phyloP scores from a whole-genome alignment of 2,888 invertebrate species.

The Dusona sp. region DNA sequence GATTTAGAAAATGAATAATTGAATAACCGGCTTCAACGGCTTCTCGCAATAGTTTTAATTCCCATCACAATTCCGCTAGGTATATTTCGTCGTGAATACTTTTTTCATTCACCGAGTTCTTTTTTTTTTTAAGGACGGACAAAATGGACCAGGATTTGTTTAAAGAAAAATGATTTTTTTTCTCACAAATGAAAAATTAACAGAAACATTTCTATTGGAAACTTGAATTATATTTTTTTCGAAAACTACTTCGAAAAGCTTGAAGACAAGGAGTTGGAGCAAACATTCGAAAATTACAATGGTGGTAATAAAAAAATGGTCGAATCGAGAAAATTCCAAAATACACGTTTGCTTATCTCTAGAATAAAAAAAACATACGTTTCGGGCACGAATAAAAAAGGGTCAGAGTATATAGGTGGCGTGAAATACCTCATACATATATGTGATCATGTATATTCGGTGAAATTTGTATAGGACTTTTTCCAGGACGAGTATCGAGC shows the following conservation, averaged over 20 bases:
- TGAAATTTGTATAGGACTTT: slow-evolving; percentile 25
- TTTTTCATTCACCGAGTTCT: no score
- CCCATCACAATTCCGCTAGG: background rate
- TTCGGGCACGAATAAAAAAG: background rate
- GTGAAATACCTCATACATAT: background rate
- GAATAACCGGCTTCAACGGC: background rate
- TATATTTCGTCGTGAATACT: no score
- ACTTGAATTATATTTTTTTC: background rate
- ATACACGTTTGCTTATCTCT: background rate
- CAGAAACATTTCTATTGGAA: background rate
- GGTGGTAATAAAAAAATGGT: background rate
- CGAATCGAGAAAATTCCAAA: background rate
- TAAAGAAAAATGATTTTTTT: no score
- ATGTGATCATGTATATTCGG: background rate
- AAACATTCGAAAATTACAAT: background rate
- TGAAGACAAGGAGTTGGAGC: background rate
- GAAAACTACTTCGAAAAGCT: background rate
- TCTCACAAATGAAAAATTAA: background rate
- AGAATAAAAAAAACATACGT: background rate
- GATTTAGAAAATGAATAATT: background rate
- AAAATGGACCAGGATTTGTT: no score
- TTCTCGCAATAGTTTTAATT: background rate
- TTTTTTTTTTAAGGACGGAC: no score
- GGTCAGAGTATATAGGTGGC: background rate
- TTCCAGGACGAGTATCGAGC: slow-evolving; percentile 20